Percentiles rank a stretch among this genome's conserved stretches.
Evolutionary conservation across 2,888 invertebrate genomes (phyloP).

Genomic region (Eulithis prunata): DNA sequence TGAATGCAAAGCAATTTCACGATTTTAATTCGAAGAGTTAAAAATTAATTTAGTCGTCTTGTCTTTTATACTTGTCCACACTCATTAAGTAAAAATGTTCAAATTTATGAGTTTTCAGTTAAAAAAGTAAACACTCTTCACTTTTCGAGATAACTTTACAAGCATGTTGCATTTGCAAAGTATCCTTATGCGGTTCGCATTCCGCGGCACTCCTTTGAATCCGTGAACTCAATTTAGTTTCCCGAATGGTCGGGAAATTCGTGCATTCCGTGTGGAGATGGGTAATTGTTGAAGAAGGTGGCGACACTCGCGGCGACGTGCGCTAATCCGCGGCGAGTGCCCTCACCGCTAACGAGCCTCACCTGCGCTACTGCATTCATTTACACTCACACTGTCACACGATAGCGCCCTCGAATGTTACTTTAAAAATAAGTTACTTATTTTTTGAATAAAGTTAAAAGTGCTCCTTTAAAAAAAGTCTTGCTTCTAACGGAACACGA

Average conservation of each 20-base stretch:
- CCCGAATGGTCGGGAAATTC: slow-evolving; percentile 9
- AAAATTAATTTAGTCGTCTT: background rate
- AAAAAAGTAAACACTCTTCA: too few species aligned
- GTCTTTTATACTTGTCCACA: background rate
- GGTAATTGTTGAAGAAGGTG: slow-evolving; percentile 17
- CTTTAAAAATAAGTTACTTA: too few species aligned
- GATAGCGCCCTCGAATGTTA: background rate
- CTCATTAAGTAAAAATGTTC: background rate
- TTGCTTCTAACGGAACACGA: background rate
- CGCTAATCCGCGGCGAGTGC: slow-evolving; percentile 14
- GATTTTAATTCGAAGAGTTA: slow-evolving; percentile 15
- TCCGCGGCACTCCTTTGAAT: slow-evolving; percentile 15
- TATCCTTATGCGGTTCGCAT: slow-evolving; percentile 11
- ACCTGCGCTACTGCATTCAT: slow-evolving; percentile 22
- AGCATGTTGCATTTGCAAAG: slow-evolving; percentile 1
- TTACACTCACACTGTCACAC: slow-evolving; percentile 25
- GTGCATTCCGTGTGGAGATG: slow-evolving; percentile 14
- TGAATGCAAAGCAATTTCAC: slow-evolving; percentile 24
- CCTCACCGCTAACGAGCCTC: slow-evolving; percentile 17
- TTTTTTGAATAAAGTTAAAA: background rate
- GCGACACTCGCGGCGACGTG: slow-evolving; percentile 3
- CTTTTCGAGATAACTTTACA: too few species aligned
- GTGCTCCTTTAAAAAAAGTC: background rate
- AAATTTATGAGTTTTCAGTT: too few species aligned
- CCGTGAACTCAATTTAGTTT: slow-evolving; percentile 12